phyloP scores from a whole-genome alignment of 2,797 vertebrate species.

The Typhlichthys subterraneus region DNA sequence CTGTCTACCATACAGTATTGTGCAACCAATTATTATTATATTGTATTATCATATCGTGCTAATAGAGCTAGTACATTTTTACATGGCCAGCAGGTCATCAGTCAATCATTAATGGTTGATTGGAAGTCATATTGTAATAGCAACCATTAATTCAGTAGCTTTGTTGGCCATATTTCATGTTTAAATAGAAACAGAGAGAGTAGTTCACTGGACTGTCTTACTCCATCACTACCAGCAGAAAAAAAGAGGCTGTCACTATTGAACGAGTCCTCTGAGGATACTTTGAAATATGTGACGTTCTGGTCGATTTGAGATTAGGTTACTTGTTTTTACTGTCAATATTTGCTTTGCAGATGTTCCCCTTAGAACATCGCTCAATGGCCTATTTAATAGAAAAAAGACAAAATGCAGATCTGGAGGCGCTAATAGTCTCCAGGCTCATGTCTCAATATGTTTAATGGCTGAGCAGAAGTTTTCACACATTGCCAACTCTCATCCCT shows the following conservation, averaged over 20 bases:
- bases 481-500: not conserved
- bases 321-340: slow-evolving; percentile 19
- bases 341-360: not conserved
- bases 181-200: not conserved
- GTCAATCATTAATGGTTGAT: not conserved
- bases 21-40: no score
- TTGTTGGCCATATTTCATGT: not conserved
- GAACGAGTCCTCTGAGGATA: not conserved
- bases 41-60: no score
- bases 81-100: no score
- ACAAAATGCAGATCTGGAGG: not conserved
- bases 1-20: no score
- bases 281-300: slow-evolving; percentile 3
- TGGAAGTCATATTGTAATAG: not conserved
- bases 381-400: not conserved
- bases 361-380: not conserved
- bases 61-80: no score
- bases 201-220: not conserved
- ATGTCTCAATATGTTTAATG: not conserved
- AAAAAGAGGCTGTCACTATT: not conserved
- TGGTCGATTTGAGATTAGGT: slow-evolving; percentile 3
- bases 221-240: not conserved
- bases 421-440: slow-evolving; percentile 1
- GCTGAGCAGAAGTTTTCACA: not conserved
- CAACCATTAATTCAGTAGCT: not conserved